Conservation (phyloP, 2,797 vertebrate genomes). For the Enteromius unitaeniatus region DNA sequence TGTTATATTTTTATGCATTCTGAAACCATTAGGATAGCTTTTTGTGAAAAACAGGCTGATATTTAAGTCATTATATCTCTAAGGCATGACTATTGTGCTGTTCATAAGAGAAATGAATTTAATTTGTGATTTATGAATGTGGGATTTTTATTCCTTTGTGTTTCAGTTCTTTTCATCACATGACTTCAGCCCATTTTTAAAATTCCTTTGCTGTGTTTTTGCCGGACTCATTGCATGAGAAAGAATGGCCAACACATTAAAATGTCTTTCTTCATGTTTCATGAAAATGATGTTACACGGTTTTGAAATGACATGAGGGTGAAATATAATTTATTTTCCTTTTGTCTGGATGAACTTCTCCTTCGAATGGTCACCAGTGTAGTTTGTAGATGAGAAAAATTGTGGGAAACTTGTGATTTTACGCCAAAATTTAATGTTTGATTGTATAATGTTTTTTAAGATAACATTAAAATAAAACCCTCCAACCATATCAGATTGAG, state of each 20-base stretch:
- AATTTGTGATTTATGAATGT: neutral
- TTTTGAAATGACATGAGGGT: neutral
- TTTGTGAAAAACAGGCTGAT: neutral
- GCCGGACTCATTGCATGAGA: neutral
- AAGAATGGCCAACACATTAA: neutral
- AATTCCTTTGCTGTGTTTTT: neutral
- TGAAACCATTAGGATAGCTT: neutral
- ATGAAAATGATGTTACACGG: neutral
- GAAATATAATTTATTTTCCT: neutral
- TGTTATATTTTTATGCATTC: neutral
- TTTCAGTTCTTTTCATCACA: neutral
- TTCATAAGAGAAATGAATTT: neutral
- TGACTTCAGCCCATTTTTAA: neutral
- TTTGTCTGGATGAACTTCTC: neutral
- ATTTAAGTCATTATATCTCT: neutral
- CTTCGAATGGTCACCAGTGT: neutral
- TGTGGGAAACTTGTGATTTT: neutral
- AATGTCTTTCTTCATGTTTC: neutral
- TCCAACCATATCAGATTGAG: neutral
- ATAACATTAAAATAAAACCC: neutral
- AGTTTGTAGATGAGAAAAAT: neutral
- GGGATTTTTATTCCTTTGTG: neutral
- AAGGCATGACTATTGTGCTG: neutral
- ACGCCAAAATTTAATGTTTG: neutral
- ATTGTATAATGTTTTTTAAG: conserved; percentile 9